Percentiles rank a stretch among this genome's conserved stretches.
Conservation (phyloP, 2,797 vertebrate species). For the Oreortyx pictus region DNA sequence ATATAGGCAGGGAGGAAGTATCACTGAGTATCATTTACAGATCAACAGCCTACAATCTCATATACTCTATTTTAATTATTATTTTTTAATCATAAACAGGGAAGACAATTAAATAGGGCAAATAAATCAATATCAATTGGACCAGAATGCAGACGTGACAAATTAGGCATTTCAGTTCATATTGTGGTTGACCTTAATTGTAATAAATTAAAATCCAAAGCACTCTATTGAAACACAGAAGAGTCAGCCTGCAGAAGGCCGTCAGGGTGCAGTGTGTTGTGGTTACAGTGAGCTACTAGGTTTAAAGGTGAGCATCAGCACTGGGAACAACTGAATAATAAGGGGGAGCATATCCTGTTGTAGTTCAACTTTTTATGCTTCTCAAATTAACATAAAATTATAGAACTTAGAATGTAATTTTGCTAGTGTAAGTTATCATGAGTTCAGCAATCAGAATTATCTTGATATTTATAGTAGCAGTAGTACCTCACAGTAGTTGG, state of each 20-base stretch:
- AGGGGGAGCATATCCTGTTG: not conserved
- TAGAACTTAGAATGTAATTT: not conserved
- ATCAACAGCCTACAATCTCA: not conserved
- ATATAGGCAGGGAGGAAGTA: not conserved
- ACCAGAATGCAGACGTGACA: not conserved
- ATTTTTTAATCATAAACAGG: not conserved
- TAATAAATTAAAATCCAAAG: not conserved
- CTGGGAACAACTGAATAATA: not conserved
- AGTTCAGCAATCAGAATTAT: not conserved
- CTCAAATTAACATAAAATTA: not conserved
- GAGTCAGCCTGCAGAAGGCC: not conserved
- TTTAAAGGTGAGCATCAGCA: not conserved
- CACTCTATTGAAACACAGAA: not conserved
- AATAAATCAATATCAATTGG: not conserved
- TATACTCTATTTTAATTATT: not conserved
- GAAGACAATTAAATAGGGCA: not conserved
- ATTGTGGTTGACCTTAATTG: not conserved
- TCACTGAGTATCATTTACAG: not conserved
- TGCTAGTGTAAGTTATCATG: not conserved
- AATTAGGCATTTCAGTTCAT: not conserved
- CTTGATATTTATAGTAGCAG: not conserved
- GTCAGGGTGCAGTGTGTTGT: not conserved
- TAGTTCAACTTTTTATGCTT: not conserved
- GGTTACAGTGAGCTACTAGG: not conserved
- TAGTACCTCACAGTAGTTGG: not conserved